Evolutionary conservation across 92 coral and sea anemone species (phyloP), one percentile per base, ranked within the genome.

Genomic region (Pocillopora meandrina): DNA sequence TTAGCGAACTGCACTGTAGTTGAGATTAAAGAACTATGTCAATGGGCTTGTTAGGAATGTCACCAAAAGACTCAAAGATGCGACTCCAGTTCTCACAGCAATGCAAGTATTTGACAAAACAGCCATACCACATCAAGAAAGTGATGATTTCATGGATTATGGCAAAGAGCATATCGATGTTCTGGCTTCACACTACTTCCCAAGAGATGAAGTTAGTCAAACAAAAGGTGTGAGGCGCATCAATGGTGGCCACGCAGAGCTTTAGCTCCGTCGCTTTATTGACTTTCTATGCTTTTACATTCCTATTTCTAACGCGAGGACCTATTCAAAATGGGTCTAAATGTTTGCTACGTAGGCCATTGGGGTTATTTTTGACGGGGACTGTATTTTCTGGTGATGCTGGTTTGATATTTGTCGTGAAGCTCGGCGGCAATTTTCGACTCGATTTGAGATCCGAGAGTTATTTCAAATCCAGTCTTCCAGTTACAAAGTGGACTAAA

Each of bases 91-190:
- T 26, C 26, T 26, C 1, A 72, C 82, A 61, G 87, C 69, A 47
- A 84, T 84, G 87, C 65, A 84, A 21, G 87, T 75, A 75, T 84
- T 84, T 84, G 75, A 75, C 57, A 72, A 72, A 26, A 84, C 87
- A 72, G 82, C 87, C 87, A 84, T 75, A 75, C 82, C 87, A 84
- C 76, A 73, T 47, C 62, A 16, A 62, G 75, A 59, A 65, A 75
- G 64, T 65, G 74, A 47, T 72, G 82, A 84, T 49, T 84, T 84
- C 75, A 47, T 26, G 76, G 80, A 84, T 64, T 63, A 75, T 72
- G 87, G 79, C 19, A 56, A 56, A 59, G 80, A 83, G 78, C 71
- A 72, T 68, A 72, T 61, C 20, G 79, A 72, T 61, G 61, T 72
- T 33, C 80, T 83, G 33, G 64, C 59, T 26, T 26, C n/a, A 14